Evolutionary conservation across 1,140 invertebrate species (phyloP), one percentile per base, ranked within the genome.

Genomic region (Aphaenogaster floridana): DNA sequence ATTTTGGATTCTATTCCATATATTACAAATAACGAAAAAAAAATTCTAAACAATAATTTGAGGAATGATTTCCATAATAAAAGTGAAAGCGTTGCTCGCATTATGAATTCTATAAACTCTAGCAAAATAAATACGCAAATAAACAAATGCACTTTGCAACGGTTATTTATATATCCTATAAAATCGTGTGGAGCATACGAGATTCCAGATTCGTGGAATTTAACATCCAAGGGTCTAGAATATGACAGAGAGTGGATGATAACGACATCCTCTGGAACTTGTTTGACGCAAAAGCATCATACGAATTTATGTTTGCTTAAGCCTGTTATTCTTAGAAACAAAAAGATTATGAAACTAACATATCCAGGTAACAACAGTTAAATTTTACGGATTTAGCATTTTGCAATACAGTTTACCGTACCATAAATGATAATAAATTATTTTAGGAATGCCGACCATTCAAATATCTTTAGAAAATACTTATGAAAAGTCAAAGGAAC

Each of bases 201-300:
- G 94, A 96, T 98, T 66, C 90, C 95, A 79, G 76, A 93, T 79
- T 95, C 94, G n/a, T 99, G 98, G 98, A 95, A 96, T 54, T 94
- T 99, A 50, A 97, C 96, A 36, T 87, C 93, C 0, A 97, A 96
- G 91, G 99, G 99, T 1, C 96, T 99, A 21, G 95, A 97, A 92
- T 99, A 98, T 94, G 99, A 99, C 94, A 96, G 99, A 90, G 96
- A 98, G 92, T 99, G 98, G 98, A 98, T 99, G 97, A 97, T 99
- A 83, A 96, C 99, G 1, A 98, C 97, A 89, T 94, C 96, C 17
- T 96, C 96, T 92, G 98, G 98, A 36, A 96, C 97, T 61, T 97
- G 97, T 83, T 93, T 99, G 17, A 99, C 98, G 45, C 98, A 99
- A 94, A 99, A 99, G 94, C 96, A 97, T 76, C 97, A 97, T 91